Conservation (phyloP, 2,888 invertebrate species). For the Hypena proboscidalis region DNA sequence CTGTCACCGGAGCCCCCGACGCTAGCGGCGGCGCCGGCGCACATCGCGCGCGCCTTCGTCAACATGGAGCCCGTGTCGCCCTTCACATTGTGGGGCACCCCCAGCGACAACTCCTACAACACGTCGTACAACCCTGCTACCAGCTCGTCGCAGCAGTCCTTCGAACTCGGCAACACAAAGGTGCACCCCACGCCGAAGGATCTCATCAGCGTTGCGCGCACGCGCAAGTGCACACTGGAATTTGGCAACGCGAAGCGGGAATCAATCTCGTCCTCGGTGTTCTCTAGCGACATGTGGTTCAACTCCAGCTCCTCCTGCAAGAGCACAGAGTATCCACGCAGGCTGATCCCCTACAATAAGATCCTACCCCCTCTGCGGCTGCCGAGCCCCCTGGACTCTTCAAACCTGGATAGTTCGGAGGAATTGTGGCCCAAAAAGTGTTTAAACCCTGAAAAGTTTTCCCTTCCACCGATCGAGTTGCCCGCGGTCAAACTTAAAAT, state of each 20-base stretch:
- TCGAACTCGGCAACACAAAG: slow-evolving; percentile 53
- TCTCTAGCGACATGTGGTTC: slow-evolving; percentile 65
- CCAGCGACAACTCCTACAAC: slow-evolving; percentile 50
- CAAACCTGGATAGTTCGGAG: slow-evolving; percentile 48
- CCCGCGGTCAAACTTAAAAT: slow-evolving; percentile 36
- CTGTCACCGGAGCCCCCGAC: slow-evolving; percentile 77
- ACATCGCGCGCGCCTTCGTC: slow-evolving; percentile 58
- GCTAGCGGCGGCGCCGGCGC: slow-evolving; percentile 53
- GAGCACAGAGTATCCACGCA: slow-evolving; percentile 47
- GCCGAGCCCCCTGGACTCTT: slow-evolving; percentile 54
- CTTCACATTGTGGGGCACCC: slow-evolving; percentile 50
- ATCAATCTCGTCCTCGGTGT: slow-evolving; percentile 60
- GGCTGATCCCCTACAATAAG: slow-evolving; percentile 57
- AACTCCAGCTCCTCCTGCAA: slow-evolving; percentile 54
- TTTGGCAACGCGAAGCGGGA: slow-evolving; percentile 43
- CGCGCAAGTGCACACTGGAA: slow-evolving; percentile 46
- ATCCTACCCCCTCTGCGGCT: slow-evolving; percentile 68
- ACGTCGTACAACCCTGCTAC: slow-evolving; percentile 14
- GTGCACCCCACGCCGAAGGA: slow-evolving; percentile 53
- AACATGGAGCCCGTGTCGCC: slow-evolving; percentile 64
- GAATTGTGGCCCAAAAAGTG: slow-evolving; percentile 62
- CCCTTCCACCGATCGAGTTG: slow-evolving; percentile 55
- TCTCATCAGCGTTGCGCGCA: slow-evolving; percentile 43
- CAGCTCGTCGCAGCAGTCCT: slow-evolving; percentile 33
- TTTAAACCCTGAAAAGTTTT: slow-evolving; percentile 56